Evolutionary conservation across 2,113 vertebrate genomes (phyloP), one percentile per base, ranked within the genome.

Genomic region (Urocolius indicus): DNA sequence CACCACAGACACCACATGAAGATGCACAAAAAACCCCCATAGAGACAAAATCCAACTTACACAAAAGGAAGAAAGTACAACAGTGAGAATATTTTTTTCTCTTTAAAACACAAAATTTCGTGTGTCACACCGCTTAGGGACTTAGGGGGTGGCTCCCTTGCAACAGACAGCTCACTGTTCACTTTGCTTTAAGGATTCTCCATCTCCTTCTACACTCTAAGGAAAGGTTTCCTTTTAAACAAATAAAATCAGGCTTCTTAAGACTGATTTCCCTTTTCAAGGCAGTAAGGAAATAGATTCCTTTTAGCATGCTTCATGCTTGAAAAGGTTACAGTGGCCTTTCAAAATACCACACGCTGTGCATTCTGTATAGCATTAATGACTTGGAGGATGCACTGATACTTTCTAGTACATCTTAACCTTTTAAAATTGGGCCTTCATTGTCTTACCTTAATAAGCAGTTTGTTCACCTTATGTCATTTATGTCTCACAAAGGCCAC

Each of bases 311-410:
- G 91, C 72, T 94, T 97, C 96, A 96, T 96, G 96, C 96, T 98
- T 97, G 97, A 98, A 98, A 98, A 98, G 98, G 98, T 98, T 98
- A 98, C 96, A 91, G 96, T 98, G 98, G 98, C 98, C 98, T 98
- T 98, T 98, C 94, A 96, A 98, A 98, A 98, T 98, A 98, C 97
- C 98, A 98, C 97, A 93, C 57, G 15, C 95, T 94, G 96, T 97
- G 97, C 97, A 94, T 96, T 96, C 93, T 80, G 14, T 96, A 95
- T 30, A 95, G 92, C 94, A 95, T 96, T 98, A 98, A 98, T 98
- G 97, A 98, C 97, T 98, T 92, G 86, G 72, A 89, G 95, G 95
- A 98, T 96, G 96, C 65, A 77, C 97, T 97, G 97, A 97, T 97
- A 97, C 97, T 98, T 98, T 93, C 68, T 90, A 97, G 96, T 97